Evolutionary conservation across 2,113 vertebrate species (phyloP).

Genomic region (Epinephelus cyanopodus): DNA sequence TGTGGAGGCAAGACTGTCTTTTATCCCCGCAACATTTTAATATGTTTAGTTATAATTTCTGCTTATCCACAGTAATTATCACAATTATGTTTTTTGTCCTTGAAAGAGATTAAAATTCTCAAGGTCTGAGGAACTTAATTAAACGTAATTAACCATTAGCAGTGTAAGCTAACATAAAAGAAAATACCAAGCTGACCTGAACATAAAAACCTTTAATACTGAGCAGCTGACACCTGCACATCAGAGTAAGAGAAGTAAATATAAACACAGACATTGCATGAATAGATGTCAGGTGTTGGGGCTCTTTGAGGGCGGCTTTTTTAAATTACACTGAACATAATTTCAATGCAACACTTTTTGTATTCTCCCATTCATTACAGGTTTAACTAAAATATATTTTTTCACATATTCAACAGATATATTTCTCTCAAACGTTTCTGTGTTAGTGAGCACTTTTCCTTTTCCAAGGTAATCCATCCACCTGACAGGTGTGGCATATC

Average conservation of each 20-base stretch:
- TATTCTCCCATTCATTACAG: too few relatives aligned
- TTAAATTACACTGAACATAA: background rate
- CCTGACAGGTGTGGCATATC: too few relatives aligned
- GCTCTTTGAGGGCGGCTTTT: background rate
- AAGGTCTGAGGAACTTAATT: background rate
- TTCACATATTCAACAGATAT: too few relatives aligned
- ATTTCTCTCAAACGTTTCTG: too few relatives aligned
- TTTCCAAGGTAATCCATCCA: too few relatives aligned
- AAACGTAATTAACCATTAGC: background rate
- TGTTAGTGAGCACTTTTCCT: too few relatives aligned
- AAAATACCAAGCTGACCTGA: background rate
- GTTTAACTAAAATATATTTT: too few relatives aligned
- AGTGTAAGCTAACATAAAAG: background rate
- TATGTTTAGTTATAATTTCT: background rate
- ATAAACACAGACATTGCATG: constrained; percentile 4
- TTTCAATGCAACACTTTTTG: too few relatives aligned
- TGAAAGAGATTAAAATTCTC: background rate
- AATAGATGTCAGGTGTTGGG: background rate
- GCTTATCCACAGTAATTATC: background rate
- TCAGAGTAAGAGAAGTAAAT: constrained; percentile 4
- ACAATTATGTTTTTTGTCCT: background rate
- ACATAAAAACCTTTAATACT: background rate
- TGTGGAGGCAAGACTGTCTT: background rate
- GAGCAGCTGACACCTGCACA: background rate
- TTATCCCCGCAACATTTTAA: background rate